Conservation (phyloP, 2,888 invertebrate species). For the Lobophora halterata region DNA sequence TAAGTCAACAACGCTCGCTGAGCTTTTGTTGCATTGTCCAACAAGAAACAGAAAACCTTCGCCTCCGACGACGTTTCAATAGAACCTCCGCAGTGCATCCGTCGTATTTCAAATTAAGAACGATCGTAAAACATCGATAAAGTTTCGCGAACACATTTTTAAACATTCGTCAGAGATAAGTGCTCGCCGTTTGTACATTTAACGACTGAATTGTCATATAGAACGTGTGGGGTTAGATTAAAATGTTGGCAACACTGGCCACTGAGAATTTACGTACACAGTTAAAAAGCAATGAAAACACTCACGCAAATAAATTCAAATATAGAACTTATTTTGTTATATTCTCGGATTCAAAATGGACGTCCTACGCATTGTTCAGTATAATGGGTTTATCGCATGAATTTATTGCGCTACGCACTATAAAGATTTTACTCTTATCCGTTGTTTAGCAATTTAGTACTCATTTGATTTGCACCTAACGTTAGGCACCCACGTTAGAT, state of each 20-base stretch:
- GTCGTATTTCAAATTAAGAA: slow-evolving; percentile 48
- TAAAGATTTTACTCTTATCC: slow-evolving; percentile 34
- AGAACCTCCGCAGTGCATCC: slow-evolving; percentile 34
- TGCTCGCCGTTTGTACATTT: slow-evolving; percentile 38
- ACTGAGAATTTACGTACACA: slow-evolving; percentile 14
- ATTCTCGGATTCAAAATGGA: slow-evolving; percentile 37
- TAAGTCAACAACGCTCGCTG: slow-evolving; percentile 64
- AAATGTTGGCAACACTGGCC: slow-evolving; percentile 28
- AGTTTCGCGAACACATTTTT: slow-evolving; percentile 38
- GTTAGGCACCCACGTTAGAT: background rate
- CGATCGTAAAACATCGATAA: slow-evolving; percentile 50
- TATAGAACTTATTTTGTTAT: slow-evolving; percentile 4
- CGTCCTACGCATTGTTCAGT: slow-evolving; percentile 50
- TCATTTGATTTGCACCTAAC: slow-evolving; percentile 11
- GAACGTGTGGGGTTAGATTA: slow-evolving; percentile 35
- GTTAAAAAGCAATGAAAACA: slow-evolving; percentile 36
- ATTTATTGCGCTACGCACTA: slow-evolving; percentile 32
- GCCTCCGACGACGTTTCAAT: slow-evolving; percentile 40
- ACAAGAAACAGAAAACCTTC: slow-evolving; percentile 45
- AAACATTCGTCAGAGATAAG: slow-evolving; percentile 42
- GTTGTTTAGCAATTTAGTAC: slow-evolving; percentile 9
- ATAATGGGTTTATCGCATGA: slow-evolving; percentile 33
- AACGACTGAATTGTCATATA: slow-evolving; percentile 50
- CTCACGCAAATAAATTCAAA: slow-evolving; percentile 31
- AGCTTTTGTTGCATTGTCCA: slow-evolving; percentile 66